These are phyloP conservation scores for Alligator sinensis DNA, from an alignment of 2,113 vertebrate genomes.

Conservation along the genomic window DNA sequence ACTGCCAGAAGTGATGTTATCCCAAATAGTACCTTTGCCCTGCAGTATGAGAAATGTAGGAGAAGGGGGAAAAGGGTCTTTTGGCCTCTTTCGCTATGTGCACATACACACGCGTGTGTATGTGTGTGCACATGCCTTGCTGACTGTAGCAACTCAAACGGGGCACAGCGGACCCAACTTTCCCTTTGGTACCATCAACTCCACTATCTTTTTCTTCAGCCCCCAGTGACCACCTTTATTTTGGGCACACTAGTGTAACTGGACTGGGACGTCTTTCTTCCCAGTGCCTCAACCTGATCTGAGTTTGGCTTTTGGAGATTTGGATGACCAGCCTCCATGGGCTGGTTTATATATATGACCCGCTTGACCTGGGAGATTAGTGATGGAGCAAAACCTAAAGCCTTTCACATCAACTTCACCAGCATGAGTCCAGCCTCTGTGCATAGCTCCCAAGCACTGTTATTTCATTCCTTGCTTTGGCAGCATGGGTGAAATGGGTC, in stretches of 20 bases:
- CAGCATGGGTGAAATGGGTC: not conserved
- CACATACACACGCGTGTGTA: too few relatives aligned
- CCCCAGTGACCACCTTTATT: accelerated
- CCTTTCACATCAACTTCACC: accelerated
- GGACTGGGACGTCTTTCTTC: not conserved
- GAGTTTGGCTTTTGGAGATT: too few relatives aligned
- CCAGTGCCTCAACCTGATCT: not conserved
- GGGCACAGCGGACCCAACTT: accelerated
- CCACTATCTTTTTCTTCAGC: accelerated
- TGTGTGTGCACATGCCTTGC: not conserved
- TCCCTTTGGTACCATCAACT: accelerated
- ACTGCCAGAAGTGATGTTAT: not conserved
- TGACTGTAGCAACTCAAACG: not conserved
- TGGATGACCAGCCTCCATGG: too few relatives aligned
- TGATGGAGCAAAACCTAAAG: not conserved
- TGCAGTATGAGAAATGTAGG: slow-evolving; percentile 1
- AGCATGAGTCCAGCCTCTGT: not conserved
- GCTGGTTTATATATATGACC: not conserved
- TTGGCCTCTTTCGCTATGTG: not conserved
- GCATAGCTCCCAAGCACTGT: not conserved
- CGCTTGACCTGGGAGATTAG: not conserved
- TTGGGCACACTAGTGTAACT: not conserved
- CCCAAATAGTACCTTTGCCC: not conserved
- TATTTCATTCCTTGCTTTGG: accelerated
- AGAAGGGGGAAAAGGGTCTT: not conserved